Evolutionary conservation across 2,888 invertebrate species (phyloP).

Genomic region (Chloromyia formosa): DNA sequence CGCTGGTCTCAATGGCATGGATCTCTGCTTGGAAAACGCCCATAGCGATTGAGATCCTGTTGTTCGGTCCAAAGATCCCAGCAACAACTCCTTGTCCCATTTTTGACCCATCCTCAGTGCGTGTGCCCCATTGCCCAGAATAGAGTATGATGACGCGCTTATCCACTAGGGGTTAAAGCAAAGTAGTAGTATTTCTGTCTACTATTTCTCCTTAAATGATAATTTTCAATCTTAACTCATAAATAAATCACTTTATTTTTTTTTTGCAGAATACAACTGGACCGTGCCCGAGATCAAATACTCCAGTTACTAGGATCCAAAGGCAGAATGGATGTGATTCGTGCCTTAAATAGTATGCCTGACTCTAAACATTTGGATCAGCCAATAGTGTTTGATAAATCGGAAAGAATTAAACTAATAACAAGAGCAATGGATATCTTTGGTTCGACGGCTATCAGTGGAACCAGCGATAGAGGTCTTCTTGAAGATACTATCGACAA

Average conservation of each 20-base stretch:
- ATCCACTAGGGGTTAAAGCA: too few relatives aligned
- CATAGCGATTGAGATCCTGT: too few relatives aligned
- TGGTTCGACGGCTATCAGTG: neutral
- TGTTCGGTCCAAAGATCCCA: too few relatives aligned
- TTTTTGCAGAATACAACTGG: neutral
- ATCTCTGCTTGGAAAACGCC: too few relatives aligned
- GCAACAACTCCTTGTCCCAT: too few relatives aligned
- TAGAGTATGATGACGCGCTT: too few relatives aligned
- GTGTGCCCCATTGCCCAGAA: too few relatives aligned
- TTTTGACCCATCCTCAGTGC: too few relatives aligned
- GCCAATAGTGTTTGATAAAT: neutral
- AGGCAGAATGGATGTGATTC: constrained; percentile 34
- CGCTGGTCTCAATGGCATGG: too few relatives aligned
- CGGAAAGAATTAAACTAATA: neutral
- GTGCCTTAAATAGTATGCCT: constrained; percentile 33
- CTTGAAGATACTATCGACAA: constrained; percentile 19
- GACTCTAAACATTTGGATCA: constrained; percentile 23
- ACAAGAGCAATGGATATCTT: neutral
- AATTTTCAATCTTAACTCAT: neutral
- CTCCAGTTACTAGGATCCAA: constrained; percentile 9
- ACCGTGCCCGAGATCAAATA: constrained; percentile 13
- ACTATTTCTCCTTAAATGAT: neutral
- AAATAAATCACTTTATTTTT: too few relatives aligned
- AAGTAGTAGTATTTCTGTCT: too few relatives aligned
- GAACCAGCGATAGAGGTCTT: neutral